These are phyloP conservation scores for Sipha maydis DNA, from an alignment of 2,888 invertebrate genomes.

Conservation along the genomic window DNA sequence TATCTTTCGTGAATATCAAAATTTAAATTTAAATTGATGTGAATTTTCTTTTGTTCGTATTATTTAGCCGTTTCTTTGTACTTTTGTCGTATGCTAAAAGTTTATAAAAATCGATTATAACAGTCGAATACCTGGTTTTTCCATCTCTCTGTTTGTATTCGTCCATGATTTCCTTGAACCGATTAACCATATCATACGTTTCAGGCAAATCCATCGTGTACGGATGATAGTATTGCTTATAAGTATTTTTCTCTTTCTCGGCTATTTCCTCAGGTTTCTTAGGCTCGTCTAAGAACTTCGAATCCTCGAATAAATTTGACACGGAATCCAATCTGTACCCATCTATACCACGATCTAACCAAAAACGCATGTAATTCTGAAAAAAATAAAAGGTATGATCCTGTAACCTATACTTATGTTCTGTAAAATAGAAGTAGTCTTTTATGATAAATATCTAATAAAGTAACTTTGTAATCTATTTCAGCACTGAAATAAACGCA, in stretches of 20 bases:
- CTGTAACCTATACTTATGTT: not conserved
- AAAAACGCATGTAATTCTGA: slow-evolving; percentile 76
- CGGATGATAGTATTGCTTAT: slow-evolving; percentile 71
- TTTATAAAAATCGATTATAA: no score
- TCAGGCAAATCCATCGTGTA: slow-evolving; percentile 71
- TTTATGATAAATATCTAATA: no score
- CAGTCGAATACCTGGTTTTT: slow-evolving; percentile 28
- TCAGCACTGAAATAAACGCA: no score
- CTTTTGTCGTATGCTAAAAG: no score
- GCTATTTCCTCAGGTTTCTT: slow-evolving; percentile 64
- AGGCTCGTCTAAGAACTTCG: slow-evolving; percentile 68
- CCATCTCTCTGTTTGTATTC: slow-evolving; percentile 68
- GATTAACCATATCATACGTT: slow-evolving; percentile 75
- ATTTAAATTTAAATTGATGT: no score
- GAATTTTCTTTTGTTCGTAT: no score
- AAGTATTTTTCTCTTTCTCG: slow-evolving; percentile 32
- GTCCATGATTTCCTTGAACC: slow-evolving; percentile 75
- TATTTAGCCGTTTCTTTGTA: no score
- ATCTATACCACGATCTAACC: slow-evolving; percentile 85
- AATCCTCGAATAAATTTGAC: slow-evolving; percentile 64
- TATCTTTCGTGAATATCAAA: no score
- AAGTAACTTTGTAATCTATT: no score
- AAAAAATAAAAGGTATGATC: not conserved
- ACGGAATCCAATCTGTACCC: slow-evolving; percentile 79
- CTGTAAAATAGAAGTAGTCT: no score